phyloP scores from a whole-genome alignment of 2,797 vertebrate species.

The Hephaestus fuliginosus region DNA sequence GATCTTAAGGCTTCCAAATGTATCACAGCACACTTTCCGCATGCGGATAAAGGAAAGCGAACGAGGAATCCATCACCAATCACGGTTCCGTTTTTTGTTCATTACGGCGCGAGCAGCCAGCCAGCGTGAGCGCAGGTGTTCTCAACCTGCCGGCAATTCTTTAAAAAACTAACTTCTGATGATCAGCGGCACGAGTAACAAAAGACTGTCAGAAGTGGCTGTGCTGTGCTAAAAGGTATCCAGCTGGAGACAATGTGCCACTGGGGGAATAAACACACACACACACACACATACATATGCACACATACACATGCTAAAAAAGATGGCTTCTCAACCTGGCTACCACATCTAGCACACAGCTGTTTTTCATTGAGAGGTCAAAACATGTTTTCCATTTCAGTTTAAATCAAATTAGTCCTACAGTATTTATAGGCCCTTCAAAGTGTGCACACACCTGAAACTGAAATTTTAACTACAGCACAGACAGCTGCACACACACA shows the following conservation, averaged over 20 bases:
- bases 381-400: conserved; percentile 82
- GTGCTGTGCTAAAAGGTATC: conserved; percentile 40
- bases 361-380: conserved; percentile 75
- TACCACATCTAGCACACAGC: conserved; percentile 69
- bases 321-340: conserved; percentile 67
- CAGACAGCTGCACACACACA: conserved; percentile 17
- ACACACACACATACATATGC: conserved; percentile 19
- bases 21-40: conserved; percentile 20
- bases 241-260: conserved; percentile 68
- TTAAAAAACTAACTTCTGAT: conserved; percentile 14
- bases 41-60: conserved; percentile 2
- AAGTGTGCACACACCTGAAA: conserved; percentile 60
- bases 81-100: conserved; percentile 44
- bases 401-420: conserved; percentile 81
- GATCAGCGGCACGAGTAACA: conserved; percentile 43
- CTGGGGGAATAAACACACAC: conserved; percentile 17
- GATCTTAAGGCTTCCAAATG: conserved; percentile 17
- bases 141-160: conserved; percentile 28
- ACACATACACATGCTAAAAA: background rate
- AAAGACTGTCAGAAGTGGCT: conserved; percentile 48
- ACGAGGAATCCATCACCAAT: conserved; percentile 43
- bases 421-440: conserved; percentile 73
- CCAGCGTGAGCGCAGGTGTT: conserved; percentile 56
- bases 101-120: conserved; percentile 35
- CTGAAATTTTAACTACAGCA: conserved; percentile 34